Percentiles rank a stretch among this genome's conserved stretches.
These are phyloP conservation scores for Ostrea denselamellosa DNA, from an alignment of 1,140 invertebrate genomes.

Conservation along the genomic window DNA sequence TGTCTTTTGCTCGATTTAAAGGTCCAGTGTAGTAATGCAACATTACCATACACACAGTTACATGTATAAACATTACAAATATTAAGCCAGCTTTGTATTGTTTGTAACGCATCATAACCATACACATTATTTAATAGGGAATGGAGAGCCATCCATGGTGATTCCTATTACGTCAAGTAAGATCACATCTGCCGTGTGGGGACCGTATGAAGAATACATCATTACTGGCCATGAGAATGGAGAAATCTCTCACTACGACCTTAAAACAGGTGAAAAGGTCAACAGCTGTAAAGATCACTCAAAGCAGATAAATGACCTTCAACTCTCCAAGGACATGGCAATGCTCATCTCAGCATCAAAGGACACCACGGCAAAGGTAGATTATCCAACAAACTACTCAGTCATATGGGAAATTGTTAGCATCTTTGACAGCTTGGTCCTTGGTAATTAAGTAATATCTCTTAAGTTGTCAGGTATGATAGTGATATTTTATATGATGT, in stretches of 20 bases:
- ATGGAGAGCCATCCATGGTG: slow-evolving; percentile 72
- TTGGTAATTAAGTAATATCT: too few species aligned
- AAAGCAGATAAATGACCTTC: slow-evolving; percentile 96
- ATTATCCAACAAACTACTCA: background rate
- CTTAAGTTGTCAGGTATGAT: too few species aligned
- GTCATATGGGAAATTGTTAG: too few species aligned
- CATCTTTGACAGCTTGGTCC: too few species aligned
- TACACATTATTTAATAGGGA: slow-evolving; percentile 46
- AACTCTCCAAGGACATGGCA: slow-evolving; percentile 93
- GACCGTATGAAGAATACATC: slow-evolving; percentile 92
- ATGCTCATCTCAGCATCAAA: slow-evolving; percentile 98
- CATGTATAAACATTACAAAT: too few species aligned
- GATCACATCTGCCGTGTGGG: slow-evolving; percentile 95
- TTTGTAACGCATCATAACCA: too few species aligned
- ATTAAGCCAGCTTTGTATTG: too few species aligned
- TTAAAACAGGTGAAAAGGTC: slow-evolving; percentile 90
- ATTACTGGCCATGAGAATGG: slow-evolving; percentile 97
- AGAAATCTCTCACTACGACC: slow-evolving; percentile 93
- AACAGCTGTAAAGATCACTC: slow-evolving; percentile 86
- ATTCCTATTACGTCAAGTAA: slow-evolving; percentile 82
- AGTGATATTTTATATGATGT: too few species aligned
- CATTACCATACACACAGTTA: too few species aligned
- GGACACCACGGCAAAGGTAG: slow-evolving; percentile 92
- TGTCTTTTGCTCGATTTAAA: too few species aligned
- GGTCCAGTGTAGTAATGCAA: too few species aligned